Evolutionary conservation across 2,797 vertebrate genomes (phyloP), one percentile per base, ranked within the genome.

Genomic region (Gallinago stenura): DNA sequence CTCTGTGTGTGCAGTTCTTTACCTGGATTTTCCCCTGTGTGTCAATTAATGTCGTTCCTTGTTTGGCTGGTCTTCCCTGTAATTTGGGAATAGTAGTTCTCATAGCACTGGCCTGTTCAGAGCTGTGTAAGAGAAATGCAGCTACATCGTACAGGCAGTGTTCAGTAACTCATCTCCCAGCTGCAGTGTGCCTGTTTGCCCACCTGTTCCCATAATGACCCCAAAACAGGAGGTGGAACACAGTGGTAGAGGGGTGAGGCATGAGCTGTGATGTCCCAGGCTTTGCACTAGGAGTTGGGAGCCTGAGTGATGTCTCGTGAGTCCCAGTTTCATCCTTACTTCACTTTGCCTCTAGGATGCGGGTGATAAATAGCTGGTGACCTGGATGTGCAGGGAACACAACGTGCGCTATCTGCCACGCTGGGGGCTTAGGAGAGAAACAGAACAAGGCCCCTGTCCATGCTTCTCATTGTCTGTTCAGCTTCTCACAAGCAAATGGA

Each of bases 401-500:
- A 1, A 39, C 1, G 1, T 53, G 21, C 46, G 5, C 21, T 71
- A 57, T 5, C 25, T 89, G 6, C 66, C 20, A 25, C 0, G 0
- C 12, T 69, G 43, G 15, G 22, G 11, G 7, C 22, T 89, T 62
- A n/a, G n/a, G 19, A 84, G 33, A 82, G 58, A 61, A 78, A 41
- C 0, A 22, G 54, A 82, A 17, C 16, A 39, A 89, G 21, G 21
- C 30, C 83, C 10, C 46, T 76, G 26, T 58, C 41, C 4, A 0
- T 69, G 69, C 13, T 31, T 73, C 48, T 65, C 6, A 8, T 68
- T 61, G 46, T 85, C 61, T 64, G 22, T 56, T 71, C 50, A n/a
- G 31, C 20, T 64, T 69, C 65, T 69, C 15, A 7, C 10, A 39
- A 37, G 54, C 1, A 3, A 83, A 62, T 58, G 50, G 28, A 30